phyloP scores from a whole-genome alignment of 2,888 invertebrate genomes.

The Agonopterix alstromeriana region DNA sequence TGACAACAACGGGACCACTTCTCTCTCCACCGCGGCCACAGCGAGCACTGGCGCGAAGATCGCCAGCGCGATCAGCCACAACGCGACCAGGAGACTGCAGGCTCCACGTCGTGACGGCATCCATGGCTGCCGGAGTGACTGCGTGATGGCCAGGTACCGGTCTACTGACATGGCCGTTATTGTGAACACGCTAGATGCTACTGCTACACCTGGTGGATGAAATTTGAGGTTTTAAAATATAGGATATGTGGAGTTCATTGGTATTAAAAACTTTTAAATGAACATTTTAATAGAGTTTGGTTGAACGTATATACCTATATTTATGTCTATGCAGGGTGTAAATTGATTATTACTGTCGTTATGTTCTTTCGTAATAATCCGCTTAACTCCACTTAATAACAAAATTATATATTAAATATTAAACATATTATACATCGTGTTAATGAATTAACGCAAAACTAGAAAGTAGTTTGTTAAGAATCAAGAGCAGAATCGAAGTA shows the following conservation, averaged over 20 bases:
- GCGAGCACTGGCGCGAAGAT: conserved; percentile 82
- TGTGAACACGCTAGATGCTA: conserved; percentile 87
- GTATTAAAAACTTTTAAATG: not conserved
- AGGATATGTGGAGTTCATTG: not conserved
- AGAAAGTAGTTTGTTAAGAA: too few relatives aligned
- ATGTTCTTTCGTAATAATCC: too few relatives aligned
- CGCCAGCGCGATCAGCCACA: conserved; percentile 81
- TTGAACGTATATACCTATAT: too few relatives aligned
- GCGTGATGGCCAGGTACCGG: conserved; percentile 84
- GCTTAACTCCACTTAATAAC: too few relatives aligned
- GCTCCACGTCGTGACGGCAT: conserved; percentile 83
- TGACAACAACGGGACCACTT: conserved; percentile 45
- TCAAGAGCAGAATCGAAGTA: too few relatives aligned
- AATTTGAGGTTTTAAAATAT: not conserved
- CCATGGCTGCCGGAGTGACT: conserved; percentile 83
- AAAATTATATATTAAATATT: too few relatives aligned
- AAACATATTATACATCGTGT: too few relatives aligned
- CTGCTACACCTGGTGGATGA: conserved; percentile 82
- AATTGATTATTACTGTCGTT: too few relatives aligned
- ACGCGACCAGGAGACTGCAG: conserved; percentile 75
- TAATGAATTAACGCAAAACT: too few relatives aligned
- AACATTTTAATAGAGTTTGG: too few relatives aligned
- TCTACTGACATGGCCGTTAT: conserved; percentile 88
- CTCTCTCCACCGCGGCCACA: conserved; percentile 63
- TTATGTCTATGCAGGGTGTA: too few relatives aligned